Evolutionary conservation across 1,140 invertebrate genomes (phyloP).

Genomic region (Camponotus pennsylvanicus): DNA sequence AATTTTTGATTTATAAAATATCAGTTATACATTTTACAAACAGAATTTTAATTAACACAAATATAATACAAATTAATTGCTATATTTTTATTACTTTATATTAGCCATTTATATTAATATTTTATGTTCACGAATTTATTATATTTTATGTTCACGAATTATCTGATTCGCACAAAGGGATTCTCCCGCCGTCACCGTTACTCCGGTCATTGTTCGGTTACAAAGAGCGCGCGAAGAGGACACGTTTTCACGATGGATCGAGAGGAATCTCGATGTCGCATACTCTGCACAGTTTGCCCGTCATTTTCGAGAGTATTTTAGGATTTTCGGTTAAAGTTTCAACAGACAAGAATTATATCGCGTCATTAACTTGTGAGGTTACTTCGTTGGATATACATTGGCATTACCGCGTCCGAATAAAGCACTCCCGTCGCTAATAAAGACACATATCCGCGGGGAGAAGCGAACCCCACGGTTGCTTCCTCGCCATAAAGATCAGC

Average conservation of each 20-base stretch:
- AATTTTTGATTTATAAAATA: no score
- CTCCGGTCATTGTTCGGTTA: background rate
- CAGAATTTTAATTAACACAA: no score
- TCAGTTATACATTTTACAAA: no score
- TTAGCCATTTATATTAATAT: no score
- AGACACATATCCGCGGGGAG: slow-evolving; percentile 66
- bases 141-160: no score
- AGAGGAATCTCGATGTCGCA: background rate
- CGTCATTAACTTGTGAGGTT: slow-evolving; percentile 32
- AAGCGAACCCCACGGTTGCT: slow-evolving; percentile 40
- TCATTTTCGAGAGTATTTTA: background rate
- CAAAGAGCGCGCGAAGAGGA: background rate
- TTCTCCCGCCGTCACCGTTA: background rate
- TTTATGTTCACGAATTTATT: no score
- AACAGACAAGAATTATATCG: background rate
- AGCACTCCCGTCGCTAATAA: slow-evolving; percentile 66
- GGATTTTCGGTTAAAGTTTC: background rate
- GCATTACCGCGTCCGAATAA: slow-evolving; percentile 57
- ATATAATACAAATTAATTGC: no score
- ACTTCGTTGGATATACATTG: background rate
- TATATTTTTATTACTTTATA: no score
- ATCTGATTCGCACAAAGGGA: no score
- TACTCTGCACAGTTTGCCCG: background rate
- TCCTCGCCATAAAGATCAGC: slow-evolving; percentile 73
- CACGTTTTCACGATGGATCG: background rate